Base-by-base conservation (phyloP, 2,797 vertebrate genomes). In the Naso thynnoides region DNA sequence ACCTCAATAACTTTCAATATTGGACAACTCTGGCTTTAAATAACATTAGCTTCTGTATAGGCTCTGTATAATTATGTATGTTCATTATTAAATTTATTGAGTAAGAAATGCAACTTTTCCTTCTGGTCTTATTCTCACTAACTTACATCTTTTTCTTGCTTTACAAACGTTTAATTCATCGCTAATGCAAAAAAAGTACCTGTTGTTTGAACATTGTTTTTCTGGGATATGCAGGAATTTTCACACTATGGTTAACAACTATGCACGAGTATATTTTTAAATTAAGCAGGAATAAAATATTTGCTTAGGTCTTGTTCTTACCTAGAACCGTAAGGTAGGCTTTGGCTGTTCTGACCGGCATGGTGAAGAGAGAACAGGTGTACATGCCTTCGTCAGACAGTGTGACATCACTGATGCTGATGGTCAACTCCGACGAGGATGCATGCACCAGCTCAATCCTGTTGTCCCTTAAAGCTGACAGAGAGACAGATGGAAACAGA, bases 281-380 rank as follows among this genome's bases (percentile, higher is more conserved):
- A 36, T 36, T 3, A 47, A 23, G 8, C 45, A 47, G 8, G 8
- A 23, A 23, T 3, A 8, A n/a, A 5, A 9, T 4, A 7, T 8
- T 45, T n/a, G 42, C n/a, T n/a, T 19, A 26, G 29, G 8, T 45
- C 4, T 0, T 63, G 53, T 42, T 92, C 97, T 96, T 86, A 99
- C 98, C 98, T 0, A 99, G 93, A 58, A 99, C 97, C 0, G 96
- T 99, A 83, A 99, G 95, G 92, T 96, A 99, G 92, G 98, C 97
- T 93, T 97, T 99, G 91, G 97, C 97, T 47, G 96, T 99, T 93
- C 97, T 98, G 90, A 99, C 96, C 27, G 98, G 98, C 98, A 99
- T 98, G 63, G 98, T 99, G 94, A 99, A 99, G 78, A 99, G 95
- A 21, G 98, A 98, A 79, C 98, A 99, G 87, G 98, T 99, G 88